Conservation (phyloP, 2,888 invertebrate species). For the Tachina fera region DNA sequence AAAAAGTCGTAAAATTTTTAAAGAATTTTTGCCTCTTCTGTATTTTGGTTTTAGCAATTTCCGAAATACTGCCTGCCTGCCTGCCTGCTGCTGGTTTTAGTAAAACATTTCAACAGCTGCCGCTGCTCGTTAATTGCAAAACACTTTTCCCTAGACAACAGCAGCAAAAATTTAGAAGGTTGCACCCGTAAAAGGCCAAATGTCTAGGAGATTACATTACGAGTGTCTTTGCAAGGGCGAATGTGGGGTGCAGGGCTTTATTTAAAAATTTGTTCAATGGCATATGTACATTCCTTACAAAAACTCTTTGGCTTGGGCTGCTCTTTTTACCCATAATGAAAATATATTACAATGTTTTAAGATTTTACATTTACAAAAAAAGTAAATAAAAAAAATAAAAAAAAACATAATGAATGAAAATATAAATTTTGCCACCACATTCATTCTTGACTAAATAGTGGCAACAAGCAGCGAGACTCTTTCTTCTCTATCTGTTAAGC, state of each 20-base stretch:
- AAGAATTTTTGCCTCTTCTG: background rate
- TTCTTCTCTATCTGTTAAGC: background rate
- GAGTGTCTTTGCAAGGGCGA: background rate
- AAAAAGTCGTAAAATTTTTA: conserved; percentile 42
- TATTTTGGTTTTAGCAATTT: conserved; percentile 8
- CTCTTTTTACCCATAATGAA: conserved; percentile 15
- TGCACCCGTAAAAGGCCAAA: conserved; percentile 32
- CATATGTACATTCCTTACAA: conserved; percentile 18
- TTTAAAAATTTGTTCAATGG: conserved; percentile 29
- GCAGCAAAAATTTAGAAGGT: background rate
- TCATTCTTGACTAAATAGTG: conserved; percentile 19
- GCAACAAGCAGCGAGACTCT: background rate
- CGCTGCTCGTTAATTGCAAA: conserved; percentile 49
- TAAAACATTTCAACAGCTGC: conserved; percentile 40
- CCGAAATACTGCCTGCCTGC: background rate
- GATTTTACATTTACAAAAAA: conserved; percentile 52
- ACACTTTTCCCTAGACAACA: conserved; percentile 41
- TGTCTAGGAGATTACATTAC: background rate
- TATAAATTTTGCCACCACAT: conserved; percentile 38
- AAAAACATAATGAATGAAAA: conserved; percentile 62
- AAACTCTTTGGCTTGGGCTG: background rate
- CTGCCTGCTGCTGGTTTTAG: conserved; percentile 35
- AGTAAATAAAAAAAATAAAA: background rate
- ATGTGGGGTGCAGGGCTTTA: conserved; percentile 5
- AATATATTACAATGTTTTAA: conserved; percentile 62